phyloP scores from a whole-genome alignment of 2,888 invertebrate genomes.

The Halictus quadricinctus region DNA sequence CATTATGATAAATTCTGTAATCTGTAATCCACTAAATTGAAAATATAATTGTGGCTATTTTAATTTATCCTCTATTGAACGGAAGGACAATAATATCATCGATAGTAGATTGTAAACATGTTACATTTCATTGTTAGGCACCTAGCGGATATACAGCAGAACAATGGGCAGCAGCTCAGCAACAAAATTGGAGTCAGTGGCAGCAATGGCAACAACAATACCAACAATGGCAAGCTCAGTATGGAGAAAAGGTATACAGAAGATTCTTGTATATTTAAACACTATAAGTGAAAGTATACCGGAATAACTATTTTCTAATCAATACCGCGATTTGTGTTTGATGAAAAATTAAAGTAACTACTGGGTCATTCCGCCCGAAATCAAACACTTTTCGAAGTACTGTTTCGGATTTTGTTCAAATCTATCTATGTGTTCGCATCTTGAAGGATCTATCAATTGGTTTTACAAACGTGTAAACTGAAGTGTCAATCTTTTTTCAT shows the following conservation, averaged over 20 bases:
- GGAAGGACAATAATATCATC: constrained; percentile 5
- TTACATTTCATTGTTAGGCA: constrained; percentile 69
- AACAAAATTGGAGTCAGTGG: constrained; percentile 90
- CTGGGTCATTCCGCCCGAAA: not conserved
- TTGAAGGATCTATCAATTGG: not conserved
- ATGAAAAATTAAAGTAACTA: not conserved
- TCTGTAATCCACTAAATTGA: not conserved
- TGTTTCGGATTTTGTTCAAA: not conserved
- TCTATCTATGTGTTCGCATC: not conserved
- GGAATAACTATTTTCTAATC: not conserved
- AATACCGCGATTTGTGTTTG: not conserved
- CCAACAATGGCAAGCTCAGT: constrained; percentile 90
- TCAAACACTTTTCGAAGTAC: not conserved
- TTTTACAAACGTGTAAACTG: not conserved
- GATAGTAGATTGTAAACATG: not conserved
- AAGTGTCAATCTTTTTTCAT: not conserved
- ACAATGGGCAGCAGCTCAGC: constrained; percentile 88
- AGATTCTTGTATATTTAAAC: not conserved
- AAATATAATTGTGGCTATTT: constrained; percentile 3
- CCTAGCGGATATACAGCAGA: constrained; percentile 85
- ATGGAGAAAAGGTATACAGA: constrained; percentile 87
- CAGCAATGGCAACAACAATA: constrained; percentile 91
- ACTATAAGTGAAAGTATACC: not conserved
- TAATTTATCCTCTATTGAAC: not conserved
- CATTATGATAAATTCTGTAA: not conserved